Evolutionary conservation across 2,888 invertebrate genomes (phyloP), one percentile per base, ranked within the genome.

Genomic region (Clistopyga incitator): DNA sequence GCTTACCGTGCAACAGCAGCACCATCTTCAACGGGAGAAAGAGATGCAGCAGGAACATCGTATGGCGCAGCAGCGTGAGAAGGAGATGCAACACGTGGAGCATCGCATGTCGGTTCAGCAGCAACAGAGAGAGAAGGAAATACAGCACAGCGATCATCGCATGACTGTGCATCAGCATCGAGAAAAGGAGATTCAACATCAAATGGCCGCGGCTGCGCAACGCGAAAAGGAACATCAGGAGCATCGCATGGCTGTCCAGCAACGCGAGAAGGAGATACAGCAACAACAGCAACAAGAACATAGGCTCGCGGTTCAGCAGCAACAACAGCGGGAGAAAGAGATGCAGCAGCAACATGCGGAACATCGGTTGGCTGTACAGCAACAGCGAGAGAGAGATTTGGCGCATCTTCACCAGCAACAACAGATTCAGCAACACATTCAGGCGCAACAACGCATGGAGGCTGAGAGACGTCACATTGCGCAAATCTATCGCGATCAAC

Each of bases 391-490:
- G 83, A 84, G 91, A 86, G 88, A 93, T 89, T 65, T 93, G 84
- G 87, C 93, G 2, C 92, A 93, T 38, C 92, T 93, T 10, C 93
- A 93, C 52, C 93, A 93, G 23, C 92, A 92, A 38, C 92, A 93
- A 81, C 91, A 93, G 70, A 91, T 90, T 25, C 93, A 94, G 86
- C 94, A 95, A 82, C 88, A 94, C 59, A 94, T 94, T 50, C 90
- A 94, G 80, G 90, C 93, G 54, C 87, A 89, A 79, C 89, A 89
- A 77, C 89, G 92, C 10, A 89, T 92, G 77, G 93, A 93, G 64
- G 92, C 91, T 0, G 93, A 93, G 68, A 90, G 93, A 68, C 89
- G 92, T 11, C 92, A 92, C 52, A 91, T 92, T 23, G 93, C 89
- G 3, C 93, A 93, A 50, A 87, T 93, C 59, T 92, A 91, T 68